Evolutionary conservation across 1,140 invertebrate species (phyloP), one percentile per base, ranked within the genome.

Genomic region (Eufriesea mexicana): DNA sequence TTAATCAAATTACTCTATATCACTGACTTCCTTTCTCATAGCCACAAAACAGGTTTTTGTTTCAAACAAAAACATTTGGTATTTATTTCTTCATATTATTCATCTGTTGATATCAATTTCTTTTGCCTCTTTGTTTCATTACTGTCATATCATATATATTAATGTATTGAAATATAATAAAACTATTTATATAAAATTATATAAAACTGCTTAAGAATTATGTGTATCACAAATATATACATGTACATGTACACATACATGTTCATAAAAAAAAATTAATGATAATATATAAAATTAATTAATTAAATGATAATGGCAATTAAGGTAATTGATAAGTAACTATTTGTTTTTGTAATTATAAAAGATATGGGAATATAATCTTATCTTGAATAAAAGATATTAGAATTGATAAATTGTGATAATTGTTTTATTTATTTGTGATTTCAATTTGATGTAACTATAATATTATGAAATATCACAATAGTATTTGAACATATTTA

Each of bases 311-410:
- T 73, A 54, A 80, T 62, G 20, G 5, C 49, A 61, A 70, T 79
- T 47, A 12, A 45, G 51, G 16, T 42, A 61, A 61, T 79, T 57
- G 61, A 14, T 25, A 51, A 9, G 42, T 12, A 45, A 14, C n/a
- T 77, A 47, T 45, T 35, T 28, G 28, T 10, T 28, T 68, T 59
- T 68, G 45, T 82, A 82, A 55, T 68, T 55, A 61, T 28, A 10
- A 49, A 10, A 70, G 66, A 83, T 84, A 72, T 28, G 9, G 8
- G n/a, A 51, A 4, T 57, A 25, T 62, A 70, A 83, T 84, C 51
- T 73, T 84, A 84, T 84, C 82, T 28, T 20, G 2, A 71, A 25
- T 23, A 23, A 62, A 78, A 45, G 12, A 7, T 67, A 35, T 23
- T 76, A 51, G 5, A 28, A 28, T 18, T 74, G 42, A 76, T 66